phyloP scores from a whole-genome alignment of 2,797 vertebrate species.

The Megalops cyprinoides region DNA sequence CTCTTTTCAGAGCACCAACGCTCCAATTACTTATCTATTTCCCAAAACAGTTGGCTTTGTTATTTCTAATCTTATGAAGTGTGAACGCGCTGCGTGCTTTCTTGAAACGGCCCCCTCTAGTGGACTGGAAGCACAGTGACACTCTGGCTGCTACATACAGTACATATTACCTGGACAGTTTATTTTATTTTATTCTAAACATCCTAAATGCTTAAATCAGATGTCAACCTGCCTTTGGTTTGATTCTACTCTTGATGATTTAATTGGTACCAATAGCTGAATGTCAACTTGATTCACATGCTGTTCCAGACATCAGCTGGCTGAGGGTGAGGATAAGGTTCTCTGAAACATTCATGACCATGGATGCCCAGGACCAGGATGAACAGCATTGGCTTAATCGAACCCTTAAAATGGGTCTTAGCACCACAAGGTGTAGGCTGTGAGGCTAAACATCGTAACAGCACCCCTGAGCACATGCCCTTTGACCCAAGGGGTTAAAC shows the following conservation, averaged over 20 bases:
- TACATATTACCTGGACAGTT: not conserved
- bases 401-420: not conserved
- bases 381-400: not conserved
- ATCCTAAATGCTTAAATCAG: not conserved
- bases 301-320: too few relatives aligned
- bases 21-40: slow-evolving; percentile 28
- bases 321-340: too few relatives aligned
- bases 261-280: not conserved
- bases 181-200: not conserved
- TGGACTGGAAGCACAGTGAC: too few relatives aligned
- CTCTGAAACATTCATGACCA: not conserved
- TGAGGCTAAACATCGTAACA: not conserved
- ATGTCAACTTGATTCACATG: too few relatives aligned
- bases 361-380: not conserved
- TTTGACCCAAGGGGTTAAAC: not conserved
- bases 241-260: not conserved
- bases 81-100: not conserved
- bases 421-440: not conserved
- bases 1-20: slow-evolving; percentile 59
- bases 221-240: not conserved
- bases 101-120: too few relatives aligned
- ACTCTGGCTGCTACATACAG: too few relatives aligned
- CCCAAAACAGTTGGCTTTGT: not conserved
- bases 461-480: not conserved
- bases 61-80: not conserved